These are phyloP conservation scores for Aulostomus chinensis DNA, from an alignment of 2,797 vertebrate species.

Conservation along the genomic window DNA sequence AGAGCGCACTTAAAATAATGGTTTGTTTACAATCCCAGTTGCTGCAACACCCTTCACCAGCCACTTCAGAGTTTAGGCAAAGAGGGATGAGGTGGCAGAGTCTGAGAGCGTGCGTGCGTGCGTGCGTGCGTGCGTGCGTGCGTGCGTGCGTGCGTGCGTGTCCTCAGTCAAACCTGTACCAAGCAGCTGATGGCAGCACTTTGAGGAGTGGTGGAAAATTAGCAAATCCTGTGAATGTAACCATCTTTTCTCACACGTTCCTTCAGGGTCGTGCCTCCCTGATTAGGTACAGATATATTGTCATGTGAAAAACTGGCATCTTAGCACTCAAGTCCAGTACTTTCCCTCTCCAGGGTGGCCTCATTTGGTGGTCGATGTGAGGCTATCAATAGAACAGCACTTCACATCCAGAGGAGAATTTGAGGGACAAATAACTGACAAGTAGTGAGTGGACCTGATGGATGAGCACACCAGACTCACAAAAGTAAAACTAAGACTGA, in stretches of 20 bases:
- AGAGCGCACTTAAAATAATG: slow-evolving; percentile 57
- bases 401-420: slow-evolving; percentile 35
- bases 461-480: slow-evolving; percentile 41
- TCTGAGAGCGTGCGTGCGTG: not conserved
- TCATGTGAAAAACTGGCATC: slow-evolving; percentile 21
- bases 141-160: no score
- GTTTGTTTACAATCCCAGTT: slow-evolving; percentile 62
- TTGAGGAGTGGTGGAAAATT: slow-evolving; percentile 42
- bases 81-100: slow-evolving; percentile 32
- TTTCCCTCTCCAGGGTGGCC: slow-evolving; percentile 13
- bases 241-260: slow-evolving; percentile 31
- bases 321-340: slow-evolving; percentile 4
- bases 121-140: slow-evolving; percentile 9
- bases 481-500: slow-evolving; percentile 39
- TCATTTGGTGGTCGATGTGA: slow-evolving; percentile 34
- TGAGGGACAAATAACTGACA: slow-evolving; percentile 54
- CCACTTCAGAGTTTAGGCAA: slow-evolving; percentile 57
- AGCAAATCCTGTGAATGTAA: slow-evolving; percentile 51
- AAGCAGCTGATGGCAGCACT: slow-evolving; percentile 53
- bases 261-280: slow-evolving; percentile 29
- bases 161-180: slow-evolving; percentile 67
- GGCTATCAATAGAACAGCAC: slow-evolving; percentile 44
- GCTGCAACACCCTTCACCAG: slow-evolving; percentile 62
- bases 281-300: slow-evolving; percentile 16
- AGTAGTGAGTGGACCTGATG: slow-evolving; percentile 69